Evolutionary conservation across 2,797 vertebrate genomes (phyloP).

Genomic region (Neoniphon sammara): DNA sequence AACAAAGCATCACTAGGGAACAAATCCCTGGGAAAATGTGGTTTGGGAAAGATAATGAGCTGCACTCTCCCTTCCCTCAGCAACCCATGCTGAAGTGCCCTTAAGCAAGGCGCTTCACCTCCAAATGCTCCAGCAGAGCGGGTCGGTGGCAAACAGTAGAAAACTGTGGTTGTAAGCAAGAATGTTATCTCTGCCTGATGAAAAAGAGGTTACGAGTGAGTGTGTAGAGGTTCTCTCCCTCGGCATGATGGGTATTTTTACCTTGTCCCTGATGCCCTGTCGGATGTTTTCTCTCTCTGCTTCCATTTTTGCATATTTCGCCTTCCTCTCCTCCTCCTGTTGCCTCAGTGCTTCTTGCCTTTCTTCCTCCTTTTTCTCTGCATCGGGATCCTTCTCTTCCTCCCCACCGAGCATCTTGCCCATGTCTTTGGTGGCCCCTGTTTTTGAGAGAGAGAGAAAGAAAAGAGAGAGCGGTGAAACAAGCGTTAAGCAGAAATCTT

Average conservation of each 20-base stretch:
- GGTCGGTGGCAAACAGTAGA: no score
- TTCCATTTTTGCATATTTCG: conserved; percentile 97
- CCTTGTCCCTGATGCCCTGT: conserved; percentile 98
- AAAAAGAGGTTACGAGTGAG: not conserved
- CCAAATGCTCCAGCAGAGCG: no score
- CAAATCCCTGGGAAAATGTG: no score
- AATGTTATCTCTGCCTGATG: not conserved
- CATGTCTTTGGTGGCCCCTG: conserved; percentile 99
- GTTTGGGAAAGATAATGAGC: no score
- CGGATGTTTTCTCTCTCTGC: conserved; percentile 94
- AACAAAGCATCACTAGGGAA: no score
- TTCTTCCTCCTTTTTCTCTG: conserved; percentile 96
- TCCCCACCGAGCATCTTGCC: conserved; percentile 98
- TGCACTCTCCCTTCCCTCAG: no score
- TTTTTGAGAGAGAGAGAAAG: conserved; percentile 17
- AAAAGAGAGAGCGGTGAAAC: conserved; percentile 14
- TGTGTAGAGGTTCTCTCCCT: not conserved
- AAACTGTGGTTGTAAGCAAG: not conserved
- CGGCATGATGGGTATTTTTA: conserved; percentile 63
- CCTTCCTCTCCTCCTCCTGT: conserved; percentile 97
- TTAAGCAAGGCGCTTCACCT: no score
- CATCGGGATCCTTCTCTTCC: conserved; percentile 98
- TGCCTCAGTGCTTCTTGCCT: conserved; percentile 95
- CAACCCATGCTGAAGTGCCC: no score
- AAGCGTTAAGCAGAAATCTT: conserved; percentile 34